These are phyloP conservation scores for Drosophila elegans DNA, from an alignment of 1,140 invertebrate genomes.

Conservation along the genomic window DNA sequence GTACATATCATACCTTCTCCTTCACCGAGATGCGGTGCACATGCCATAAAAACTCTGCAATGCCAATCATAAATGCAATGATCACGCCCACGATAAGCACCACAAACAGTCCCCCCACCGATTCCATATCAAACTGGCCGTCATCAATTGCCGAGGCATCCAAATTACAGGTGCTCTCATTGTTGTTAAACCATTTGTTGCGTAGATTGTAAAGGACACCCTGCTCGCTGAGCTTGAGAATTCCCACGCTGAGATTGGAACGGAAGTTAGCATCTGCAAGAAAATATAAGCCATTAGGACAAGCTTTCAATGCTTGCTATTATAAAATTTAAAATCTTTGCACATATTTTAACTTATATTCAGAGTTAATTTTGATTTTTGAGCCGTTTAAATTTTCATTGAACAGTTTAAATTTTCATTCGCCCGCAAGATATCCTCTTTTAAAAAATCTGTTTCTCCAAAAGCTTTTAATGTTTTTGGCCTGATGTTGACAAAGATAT, in stretches of 20 bases:
- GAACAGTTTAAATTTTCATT: no score
- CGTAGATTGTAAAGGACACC: slow-evolving; percentile 91
- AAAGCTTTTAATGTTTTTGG: no score
- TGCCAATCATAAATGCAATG: slow-evolving; percentile 88
- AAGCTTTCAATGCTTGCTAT: no score
- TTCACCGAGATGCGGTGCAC: slow-evolving; percentile 90
- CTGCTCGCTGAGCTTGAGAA: slow-evolving; percentile 92
- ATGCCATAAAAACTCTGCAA: slow-evolving; percentile 94
- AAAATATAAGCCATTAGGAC: background rate
- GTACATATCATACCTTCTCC: slow-evolving; percentile 86
- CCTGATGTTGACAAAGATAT: no score
- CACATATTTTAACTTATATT: no score
- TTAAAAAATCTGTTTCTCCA: no score
- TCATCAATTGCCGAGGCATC: slow-evolving; percentile 62
- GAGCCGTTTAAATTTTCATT: no score
- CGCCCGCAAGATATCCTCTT: no score
- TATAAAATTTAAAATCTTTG: no score
- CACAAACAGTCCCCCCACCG: slow-evolving; percentile 96
- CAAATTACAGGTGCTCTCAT: slow-evolving; percentile 44
- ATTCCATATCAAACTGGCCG: slow-evolving; percentile 89
- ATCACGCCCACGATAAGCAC: slow-evolving; percentile 90
- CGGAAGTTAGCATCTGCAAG: slow-evolving; percentile 86
- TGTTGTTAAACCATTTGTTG: slow-evolving; percentile 91
- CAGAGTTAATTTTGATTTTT: no score
- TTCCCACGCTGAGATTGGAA: slow-evolving; percentile 89